These are phyloP conservation scores for Malurus alboscapulatus DNA, from an alignment of 2,113 vertebrate species.

Conservation along the genomic window DNA sequence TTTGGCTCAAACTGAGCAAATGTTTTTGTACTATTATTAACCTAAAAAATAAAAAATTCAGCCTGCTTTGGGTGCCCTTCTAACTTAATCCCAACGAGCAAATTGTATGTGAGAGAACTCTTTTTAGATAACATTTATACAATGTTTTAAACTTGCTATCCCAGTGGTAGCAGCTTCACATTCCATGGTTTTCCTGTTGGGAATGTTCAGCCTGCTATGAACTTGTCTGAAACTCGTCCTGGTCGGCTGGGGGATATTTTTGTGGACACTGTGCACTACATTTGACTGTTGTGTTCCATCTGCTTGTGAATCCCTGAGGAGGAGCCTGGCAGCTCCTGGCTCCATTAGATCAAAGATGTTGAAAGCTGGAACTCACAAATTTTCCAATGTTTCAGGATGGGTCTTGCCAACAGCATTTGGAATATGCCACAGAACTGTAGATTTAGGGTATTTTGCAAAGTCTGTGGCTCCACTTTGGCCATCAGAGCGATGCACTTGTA, in stretches of 20 bases:
- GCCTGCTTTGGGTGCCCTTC: slow-evolving; percentile 57
- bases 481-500: background rate
- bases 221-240: slow-evolving; percentile 28
- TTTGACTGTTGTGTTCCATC: slow-evolving; percentile 5
- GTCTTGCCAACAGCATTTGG: background rate
- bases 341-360: background rate
- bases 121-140: slow-evolving; percentile 48
- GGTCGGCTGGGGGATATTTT: background rate
- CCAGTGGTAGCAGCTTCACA: slow-evolving; percentile 34
- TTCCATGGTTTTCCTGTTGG: slow-evolving; percentile 48
- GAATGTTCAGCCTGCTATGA: slow-evolving; percentile 9
- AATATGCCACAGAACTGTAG: background rate
- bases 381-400: background rate
- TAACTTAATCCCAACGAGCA: slow-evolving; percentile 33
- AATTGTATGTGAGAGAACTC: slow-evolving; percentile 35
- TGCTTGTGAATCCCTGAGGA: background rate
- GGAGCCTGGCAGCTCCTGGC: background rate
- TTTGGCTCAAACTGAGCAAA: slow-evolving; percentile 85
- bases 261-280: slow-evolving; percentile 55
- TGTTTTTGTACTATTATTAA: slow-evolving; percentile 74
- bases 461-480: background rate
- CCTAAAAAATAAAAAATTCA: slow-evolving; percentile 48
- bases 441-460: background rate
- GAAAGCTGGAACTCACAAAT: background rate
- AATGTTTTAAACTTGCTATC: slow-evolving; percentile 56